These are phyloP conservation scores for Pogonocherus hispidulus DNA, from an alignment of 2,888 invertebrate genomes.

Conservation along the genomic window DNA sequence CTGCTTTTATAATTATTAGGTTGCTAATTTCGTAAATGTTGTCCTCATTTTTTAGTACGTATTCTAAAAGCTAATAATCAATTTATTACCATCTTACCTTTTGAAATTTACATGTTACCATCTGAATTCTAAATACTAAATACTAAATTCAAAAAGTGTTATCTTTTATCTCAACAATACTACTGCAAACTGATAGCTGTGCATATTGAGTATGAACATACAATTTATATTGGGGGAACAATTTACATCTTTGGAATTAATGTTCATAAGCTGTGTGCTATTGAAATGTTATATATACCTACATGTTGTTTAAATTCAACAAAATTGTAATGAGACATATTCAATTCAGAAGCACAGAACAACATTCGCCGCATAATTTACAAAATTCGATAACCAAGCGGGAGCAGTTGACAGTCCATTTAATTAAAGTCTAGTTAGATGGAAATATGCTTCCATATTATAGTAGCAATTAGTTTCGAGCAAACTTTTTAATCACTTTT, in stretches of 20 bases:
- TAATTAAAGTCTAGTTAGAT: constrained; percentile 4
- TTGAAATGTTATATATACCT: not conserved
- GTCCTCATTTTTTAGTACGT: too few relatives aligned
- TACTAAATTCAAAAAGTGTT: too few relatives aligned
- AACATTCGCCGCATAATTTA: not conserved
- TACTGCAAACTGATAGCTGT: too few relatives aligned
- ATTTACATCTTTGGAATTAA: not conserved
- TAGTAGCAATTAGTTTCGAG: constrained; percentile 1
- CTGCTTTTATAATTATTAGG: too few relatives aligned
- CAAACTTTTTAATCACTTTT: not conserved
- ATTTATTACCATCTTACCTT: too few relatives aligned
- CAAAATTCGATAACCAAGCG: constrained; percentile 3
- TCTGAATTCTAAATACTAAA: too few relatives aligned
- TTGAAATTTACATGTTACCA: too few relatives aligned
- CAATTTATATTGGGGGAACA: too few relatives aligned
- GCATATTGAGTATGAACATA: too few relatives aligned
- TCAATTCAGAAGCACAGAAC: not conserved
- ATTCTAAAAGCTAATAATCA: too few relatives aligned
- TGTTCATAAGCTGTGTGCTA: not conserved
- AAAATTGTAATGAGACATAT: not conserved
- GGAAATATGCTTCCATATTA: constrained; percentile 4
- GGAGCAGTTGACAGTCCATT: constrained; percentile 6
- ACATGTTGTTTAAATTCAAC: constrained; percentile 3
- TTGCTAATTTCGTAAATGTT: too few relatives aligned
- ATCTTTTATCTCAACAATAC: too few relatives aligned